Evolutionary conservation across 1,140 invertebrate genomes (phyloP).

Genomic region (Dryas iulia): DNA sequence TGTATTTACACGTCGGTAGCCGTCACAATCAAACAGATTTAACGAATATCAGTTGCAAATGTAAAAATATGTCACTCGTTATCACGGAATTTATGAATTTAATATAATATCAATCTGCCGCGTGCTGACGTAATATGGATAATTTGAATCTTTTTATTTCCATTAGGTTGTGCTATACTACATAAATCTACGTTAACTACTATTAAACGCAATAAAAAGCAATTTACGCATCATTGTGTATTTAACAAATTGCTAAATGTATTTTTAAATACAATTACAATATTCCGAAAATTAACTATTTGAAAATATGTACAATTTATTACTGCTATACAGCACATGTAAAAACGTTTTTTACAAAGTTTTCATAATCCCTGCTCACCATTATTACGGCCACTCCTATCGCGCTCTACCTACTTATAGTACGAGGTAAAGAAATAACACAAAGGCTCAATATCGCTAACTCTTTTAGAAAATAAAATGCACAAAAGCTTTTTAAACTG

Average conservation of each 20-base stretch:
- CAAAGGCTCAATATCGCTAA: no score
- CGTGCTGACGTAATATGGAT: constrained; percentile 4
- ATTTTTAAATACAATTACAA: no score
- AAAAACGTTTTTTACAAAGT: no score
- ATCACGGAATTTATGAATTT: constrained; percentile 5
- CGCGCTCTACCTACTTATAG: background rate
- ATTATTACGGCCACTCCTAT: background rate
- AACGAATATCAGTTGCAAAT: constrained; percentile 16
- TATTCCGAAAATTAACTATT: no score
- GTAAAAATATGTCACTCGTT: background rate
- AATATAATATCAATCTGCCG: constrained; percentile 12
- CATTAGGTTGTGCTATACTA: background rate
- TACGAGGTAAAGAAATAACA: no score
- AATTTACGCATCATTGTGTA: no score
- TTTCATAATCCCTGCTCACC: no score
- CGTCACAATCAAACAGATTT: constrained; percentile 15
- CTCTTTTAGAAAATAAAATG: no score
- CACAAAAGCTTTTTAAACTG: no score
- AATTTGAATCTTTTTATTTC: constrained; percentile 11
- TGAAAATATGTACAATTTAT: no score
- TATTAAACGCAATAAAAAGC: constrained; percentile 5
- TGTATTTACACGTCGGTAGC: background rate
- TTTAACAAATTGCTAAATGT: no score
- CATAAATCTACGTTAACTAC: constrained; percentile 10
- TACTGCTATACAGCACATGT: no score